phyloP scores from a whole-genome alignment of 2,113 vertebrate genomes.

The Meleagris gallopavo region DNA sequence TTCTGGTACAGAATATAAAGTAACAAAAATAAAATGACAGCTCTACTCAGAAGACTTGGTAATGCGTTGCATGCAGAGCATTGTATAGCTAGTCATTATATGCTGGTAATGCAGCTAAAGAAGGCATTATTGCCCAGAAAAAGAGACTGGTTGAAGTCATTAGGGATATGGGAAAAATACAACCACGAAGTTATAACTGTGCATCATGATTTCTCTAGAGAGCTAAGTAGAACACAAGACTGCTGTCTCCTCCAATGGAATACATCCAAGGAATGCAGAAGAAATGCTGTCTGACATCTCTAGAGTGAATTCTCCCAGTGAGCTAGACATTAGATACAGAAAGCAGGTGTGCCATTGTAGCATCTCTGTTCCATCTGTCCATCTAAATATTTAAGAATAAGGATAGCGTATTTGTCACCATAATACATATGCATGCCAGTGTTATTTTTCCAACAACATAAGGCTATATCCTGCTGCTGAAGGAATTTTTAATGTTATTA shows the following conservation, averaged over 20 bases:
- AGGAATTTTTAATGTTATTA: neutral
- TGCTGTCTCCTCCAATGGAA: neutral
- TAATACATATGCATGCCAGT: neutral
- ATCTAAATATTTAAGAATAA: neutral
- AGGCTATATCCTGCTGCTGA: neutral
- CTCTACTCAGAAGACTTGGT: neutral
- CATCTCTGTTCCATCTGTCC: neutral
- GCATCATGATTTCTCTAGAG: neutral
- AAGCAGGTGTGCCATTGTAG: neutral
- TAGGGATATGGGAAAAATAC: neutral
- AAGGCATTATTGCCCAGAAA: neutral
- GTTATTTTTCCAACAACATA: neutral
- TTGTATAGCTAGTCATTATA: neutral
- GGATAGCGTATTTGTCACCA: neutral
- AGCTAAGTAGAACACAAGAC: neutral
- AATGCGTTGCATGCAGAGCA: neutral
- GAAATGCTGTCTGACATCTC: neutral
- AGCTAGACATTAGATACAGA: neutral
- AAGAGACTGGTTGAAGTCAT: neutral
- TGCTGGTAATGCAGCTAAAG: neutral
- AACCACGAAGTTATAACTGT: neutral
- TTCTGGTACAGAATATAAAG: neutral
- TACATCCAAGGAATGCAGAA: neutral
- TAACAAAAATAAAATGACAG: slow-evolving; percentile 13
- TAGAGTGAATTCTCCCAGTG: neutral